These are phyloP conservation scores for Apteryx mantelli DNA, from an alignment of 2,113 vertebrate genomes.

Conservation along the genomic window DNA sequence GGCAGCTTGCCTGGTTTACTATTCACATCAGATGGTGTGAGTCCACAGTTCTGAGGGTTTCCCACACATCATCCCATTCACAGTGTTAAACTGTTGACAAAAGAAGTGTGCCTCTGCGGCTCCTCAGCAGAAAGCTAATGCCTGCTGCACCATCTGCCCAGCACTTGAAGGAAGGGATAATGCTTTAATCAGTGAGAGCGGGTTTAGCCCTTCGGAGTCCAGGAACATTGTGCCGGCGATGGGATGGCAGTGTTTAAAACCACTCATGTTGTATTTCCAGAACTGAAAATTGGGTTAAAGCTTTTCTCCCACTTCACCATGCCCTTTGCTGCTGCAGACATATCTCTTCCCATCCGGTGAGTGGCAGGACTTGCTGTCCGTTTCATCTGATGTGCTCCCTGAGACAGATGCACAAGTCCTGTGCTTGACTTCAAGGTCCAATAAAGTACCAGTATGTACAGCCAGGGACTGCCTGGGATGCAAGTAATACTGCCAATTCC, in stretches of 20 bases:
- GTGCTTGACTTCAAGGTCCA: background rate
- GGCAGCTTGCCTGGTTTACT: constrained; percentile 18
- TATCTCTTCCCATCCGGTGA: background rate
- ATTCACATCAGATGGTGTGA: constrained; percentile 48
- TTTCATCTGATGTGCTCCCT: background rate
- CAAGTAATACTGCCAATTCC: background rate
- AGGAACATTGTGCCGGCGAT: constrained; percentile 9
- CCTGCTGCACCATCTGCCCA: constrained; percentile 77
- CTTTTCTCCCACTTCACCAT: background rate
- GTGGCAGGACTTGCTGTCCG: background rate
- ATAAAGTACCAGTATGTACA: rapidly evolving
- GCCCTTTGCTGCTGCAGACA: background rate
- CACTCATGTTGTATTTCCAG: constrained; percentile 70
- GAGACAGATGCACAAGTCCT: background rate
- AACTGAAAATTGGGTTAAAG: constrained; percentile 65
- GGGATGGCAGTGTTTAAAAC: constrained; percentile 27
- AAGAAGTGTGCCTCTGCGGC: constrained; percentile 73
- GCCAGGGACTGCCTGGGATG: background rate
- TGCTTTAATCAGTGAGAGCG: constrained; percentile 44
- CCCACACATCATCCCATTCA: constrained; percentile 77
- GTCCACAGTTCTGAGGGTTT: constrained; percentile 48
- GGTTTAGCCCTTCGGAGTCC: constrained; percentile 1
- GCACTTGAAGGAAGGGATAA: constrained; percentile 35
- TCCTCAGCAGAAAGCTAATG: background rate
- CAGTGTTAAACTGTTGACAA: constrained; percentile 74